phyloP scores from a whole-genome alignment of 2,113 vertebrate species.

The Phoxinus phoxinus region DNA sequence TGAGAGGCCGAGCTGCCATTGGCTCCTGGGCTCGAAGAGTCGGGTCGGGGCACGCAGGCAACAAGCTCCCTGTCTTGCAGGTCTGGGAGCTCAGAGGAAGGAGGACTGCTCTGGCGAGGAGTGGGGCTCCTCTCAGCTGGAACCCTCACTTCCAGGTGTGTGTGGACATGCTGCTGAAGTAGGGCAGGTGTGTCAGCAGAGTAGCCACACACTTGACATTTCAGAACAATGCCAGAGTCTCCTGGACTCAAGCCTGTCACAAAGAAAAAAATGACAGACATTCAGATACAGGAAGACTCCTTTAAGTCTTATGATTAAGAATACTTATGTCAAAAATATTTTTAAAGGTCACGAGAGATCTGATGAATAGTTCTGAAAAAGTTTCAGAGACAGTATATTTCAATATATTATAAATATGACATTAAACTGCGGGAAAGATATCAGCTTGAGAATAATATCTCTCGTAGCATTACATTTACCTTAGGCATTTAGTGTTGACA shows the following conservation, averaged over 20 bases:
- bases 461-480: no score
- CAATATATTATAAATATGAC: no score
- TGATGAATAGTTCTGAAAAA: background rate
- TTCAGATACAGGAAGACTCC: background rate
- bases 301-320: background rate
- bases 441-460: no score
- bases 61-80: constrained; percentile 64
- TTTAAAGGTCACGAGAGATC: background rate
- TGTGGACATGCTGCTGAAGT: constrained; percentile 84
- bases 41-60: constrained; percentile 65
- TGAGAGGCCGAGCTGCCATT: constrained; percentile 75
- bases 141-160: constrained; percentile 75
- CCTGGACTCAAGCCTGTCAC: constrained; percentile 78
- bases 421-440: no score
- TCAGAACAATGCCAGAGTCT: constrained; percentile 78
- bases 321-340: background rate
- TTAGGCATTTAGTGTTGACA: no score
- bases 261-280: background rate
- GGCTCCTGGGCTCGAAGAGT: constrained; percentile 75
- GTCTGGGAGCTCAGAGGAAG: constrained; percentile 62
- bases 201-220: constrained; percentile 82
- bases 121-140: constrained; percentile 72
- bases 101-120: constrained; percentile 62
- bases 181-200: constrained; percentile 80
- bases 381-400: background rate